Percentiles rank a stretch among this genome's conserved stretches.
Evolutionary conservation across 2,113 vertebrate species (phyloP).

Genomic region (Rhabdomys dilectus): DNA sequence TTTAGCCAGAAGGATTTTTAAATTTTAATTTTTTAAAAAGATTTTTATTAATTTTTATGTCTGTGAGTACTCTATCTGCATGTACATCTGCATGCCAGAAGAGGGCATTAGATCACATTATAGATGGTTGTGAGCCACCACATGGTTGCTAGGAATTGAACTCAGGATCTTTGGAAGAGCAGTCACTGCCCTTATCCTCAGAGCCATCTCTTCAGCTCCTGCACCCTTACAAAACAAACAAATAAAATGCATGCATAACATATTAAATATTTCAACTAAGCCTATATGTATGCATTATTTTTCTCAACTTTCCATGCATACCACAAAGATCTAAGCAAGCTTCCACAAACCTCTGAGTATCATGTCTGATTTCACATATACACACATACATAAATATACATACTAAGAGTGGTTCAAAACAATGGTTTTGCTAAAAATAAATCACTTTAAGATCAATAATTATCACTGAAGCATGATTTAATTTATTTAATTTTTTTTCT

Average conservation of each 20-base stretch:
- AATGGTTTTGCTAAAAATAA: not conserved
- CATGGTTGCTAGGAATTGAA: too few species aligned
- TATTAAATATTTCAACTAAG: not conserved
- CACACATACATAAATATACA: not conserved
- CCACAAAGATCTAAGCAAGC: not conserved
- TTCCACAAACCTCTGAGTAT: not conserved
- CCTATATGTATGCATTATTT: not conserved
- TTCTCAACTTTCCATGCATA: not conserved
- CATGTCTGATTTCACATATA: too few species aligned
- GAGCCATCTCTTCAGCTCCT: too few species aligned
- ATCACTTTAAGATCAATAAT: not conserved
- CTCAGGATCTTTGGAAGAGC: too few species aligned
- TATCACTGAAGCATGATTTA: not conserved
- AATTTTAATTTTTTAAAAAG: too few species aligned
- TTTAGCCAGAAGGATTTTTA: not conserved
- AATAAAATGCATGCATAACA: not conserved
- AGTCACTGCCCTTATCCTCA: too few species aligned
- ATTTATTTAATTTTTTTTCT: not conserved
- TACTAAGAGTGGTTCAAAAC: not conserved
- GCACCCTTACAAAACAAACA: too few species aligned
- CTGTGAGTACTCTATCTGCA: too few species aligned
- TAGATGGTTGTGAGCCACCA: too few species aligned
- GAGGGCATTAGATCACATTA: too few species aligned
- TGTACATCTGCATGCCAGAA: too few species aligned
- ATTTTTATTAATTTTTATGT: too few species aligned